These are phyloP conservation scores for Stegana nigrithorax DNA, from an alignment of 2,888 invertebrate species.

Conservation along the genomic window DNA sequence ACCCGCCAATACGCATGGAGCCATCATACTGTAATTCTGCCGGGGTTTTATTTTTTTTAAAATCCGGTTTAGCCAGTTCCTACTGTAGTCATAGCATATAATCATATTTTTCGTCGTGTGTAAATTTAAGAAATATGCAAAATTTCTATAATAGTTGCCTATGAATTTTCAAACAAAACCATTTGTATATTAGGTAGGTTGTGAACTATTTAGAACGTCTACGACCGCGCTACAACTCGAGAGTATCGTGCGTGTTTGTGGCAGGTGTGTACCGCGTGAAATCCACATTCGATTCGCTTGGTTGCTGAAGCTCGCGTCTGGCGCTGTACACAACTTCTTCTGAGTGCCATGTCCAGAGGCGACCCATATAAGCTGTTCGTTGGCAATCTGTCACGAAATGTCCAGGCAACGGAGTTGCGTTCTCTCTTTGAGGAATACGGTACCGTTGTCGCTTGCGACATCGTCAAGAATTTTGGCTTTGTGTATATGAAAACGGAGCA, in stretches of 20 bases:
- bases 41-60: too few species aligned
- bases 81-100: too few species aligned
- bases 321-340: conserved; percentile 33
- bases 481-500: conserved; percentile 97
- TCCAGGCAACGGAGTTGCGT: conserved; percentile 87
- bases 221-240: not conserved
- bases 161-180: too few species aligned
- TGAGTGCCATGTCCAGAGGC: conserved; percentile 82
- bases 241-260: not conserved
- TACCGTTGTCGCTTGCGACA: conserved; percentile 97
- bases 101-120: too few species aligned
- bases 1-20: too few species aligned
- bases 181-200: too few species aligned
- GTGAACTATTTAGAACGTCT: conserved; percentile 1
- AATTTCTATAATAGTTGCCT: too few species aligned
- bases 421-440: conserved; percentile 97
- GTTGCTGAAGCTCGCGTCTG: not conserved
- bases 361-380: conserved; percentile 98
- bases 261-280: not conserved
- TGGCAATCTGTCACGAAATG: conserved; percentile 95
- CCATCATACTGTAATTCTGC: too few species aligned
- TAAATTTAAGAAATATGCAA: too few species aligned
- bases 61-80: too few species aligned
- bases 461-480: conserved; percentile 98
- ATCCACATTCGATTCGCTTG: not conserved